phyloP scores from a whole-genome alignment of 2,113 vertebrate species.

The Australoheros scitulus region DNA sequence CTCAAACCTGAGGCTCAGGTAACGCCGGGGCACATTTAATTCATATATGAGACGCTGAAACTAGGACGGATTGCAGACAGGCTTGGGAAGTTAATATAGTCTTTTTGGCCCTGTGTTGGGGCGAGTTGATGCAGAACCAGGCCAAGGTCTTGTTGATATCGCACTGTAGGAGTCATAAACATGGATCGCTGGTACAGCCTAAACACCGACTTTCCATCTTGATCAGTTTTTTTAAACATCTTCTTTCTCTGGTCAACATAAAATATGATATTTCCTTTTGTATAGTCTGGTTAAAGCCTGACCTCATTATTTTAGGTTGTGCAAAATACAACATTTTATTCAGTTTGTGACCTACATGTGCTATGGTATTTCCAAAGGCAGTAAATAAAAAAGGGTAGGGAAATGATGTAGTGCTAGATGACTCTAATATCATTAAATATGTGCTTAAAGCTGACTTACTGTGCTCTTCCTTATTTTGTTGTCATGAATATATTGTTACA shows the following conservation, averaged over 20 bases:
- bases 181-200: conserved; percentile 21
- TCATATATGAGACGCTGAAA: conserved; percentile 2
- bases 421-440: conserved; percentile 5
- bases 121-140: conserved; percentile 16
- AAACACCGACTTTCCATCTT: conserved; percentile 36
- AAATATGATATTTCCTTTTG: conserved; percentile 12
- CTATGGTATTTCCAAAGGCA: neutral
- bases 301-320: conserved; percentile 9
- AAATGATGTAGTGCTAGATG: neutral
- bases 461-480: neutral
- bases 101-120: conserved; percentile 36
- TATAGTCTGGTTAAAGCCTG: neutral
- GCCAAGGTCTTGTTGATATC: conserved; percentile 48
- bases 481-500: neutral
- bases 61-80: neutral
- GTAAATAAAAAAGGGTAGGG: neutral
- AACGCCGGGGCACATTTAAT: neutral
- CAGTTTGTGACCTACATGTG: neutral
- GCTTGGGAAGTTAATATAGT: neutral
- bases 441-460: neutral
- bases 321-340: neutral
- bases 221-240: conserved; percentile 1
- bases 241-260: conserved; percentile 1
- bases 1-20: conserved; percentile 36
- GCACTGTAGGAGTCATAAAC: conserved; percentile 44